phyloP scores from a whole-genome alignment of 2,888 invertebrate species.

The Branchinecta sandiegonensis region DNA sequence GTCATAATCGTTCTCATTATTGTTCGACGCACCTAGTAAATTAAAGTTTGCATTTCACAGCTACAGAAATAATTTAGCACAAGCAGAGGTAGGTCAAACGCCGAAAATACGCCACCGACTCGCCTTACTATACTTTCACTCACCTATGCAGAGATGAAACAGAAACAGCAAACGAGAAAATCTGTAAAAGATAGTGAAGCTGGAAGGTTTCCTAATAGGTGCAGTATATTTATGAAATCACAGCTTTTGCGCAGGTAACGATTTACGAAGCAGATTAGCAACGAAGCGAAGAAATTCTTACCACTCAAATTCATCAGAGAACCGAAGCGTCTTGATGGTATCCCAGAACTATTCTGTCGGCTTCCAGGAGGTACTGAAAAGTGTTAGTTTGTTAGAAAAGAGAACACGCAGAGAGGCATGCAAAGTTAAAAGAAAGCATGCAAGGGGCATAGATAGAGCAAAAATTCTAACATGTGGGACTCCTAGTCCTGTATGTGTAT shows the following conservation, averaged over 20 bases:
- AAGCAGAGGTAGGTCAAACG: no score
- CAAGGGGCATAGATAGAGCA: no score
- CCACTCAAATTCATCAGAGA: conserved; percentile 91
- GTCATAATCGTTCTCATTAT: conserved; percentile 22
- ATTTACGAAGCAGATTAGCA: no score
- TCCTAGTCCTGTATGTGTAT: no score
- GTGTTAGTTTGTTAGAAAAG: conserved; percentile 9
- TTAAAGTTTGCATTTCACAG: background rate
- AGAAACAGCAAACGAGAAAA: conserved; percentile 15
- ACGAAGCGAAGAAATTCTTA: conserved; percentile 44
- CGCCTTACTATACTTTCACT: no score
- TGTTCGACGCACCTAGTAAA: conserved; percentile 16
- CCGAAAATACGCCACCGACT: no score
- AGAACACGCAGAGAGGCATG: background rate
- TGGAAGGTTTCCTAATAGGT: no score
- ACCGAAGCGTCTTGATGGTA: conserved; percentile 30
- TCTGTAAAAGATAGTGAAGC: no score
- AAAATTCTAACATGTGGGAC: no score
- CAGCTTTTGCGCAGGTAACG: background rate
- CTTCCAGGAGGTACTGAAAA: conserved; percentile 4
- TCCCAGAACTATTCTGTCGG: conserved; percentile 5
- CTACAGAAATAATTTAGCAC: no score
- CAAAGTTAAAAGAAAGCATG: no score
- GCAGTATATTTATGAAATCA: background rate
- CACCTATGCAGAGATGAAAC: background rate